Conservation (phyloP, 2,113 vertebrate species). For the Tachycineta bicolor region DNA sequence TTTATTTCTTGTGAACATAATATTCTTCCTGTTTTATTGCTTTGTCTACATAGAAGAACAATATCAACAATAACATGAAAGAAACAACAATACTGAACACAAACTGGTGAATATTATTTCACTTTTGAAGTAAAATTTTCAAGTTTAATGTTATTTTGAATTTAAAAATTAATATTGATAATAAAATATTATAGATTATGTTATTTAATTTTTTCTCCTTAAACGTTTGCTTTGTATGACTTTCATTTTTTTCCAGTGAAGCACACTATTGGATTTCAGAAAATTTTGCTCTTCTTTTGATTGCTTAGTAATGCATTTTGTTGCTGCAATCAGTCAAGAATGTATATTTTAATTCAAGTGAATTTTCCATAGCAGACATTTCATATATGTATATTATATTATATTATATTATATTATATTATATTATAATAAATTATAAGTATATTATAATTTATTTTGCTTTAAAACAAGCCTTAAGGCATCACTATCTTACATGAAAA, state of each 20-base stretch:
- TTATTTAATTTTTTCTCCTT: background rate
- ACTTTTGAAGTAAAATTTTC: background rate
- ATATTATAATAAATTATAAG: no score
- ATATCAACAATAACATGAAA: background rate
- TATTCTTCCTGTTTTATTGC: background rate
- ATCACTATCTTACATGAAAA: background rate
- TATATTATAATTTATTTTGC: no score
- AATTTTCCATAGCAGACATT: background rate
- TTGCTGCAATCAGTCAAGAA: background rate
- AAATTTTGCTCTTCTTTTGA: background rate
- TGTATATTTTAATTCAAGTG: background rate
- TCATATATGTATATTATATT: background rate
- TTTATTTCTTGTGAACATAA: background rate
- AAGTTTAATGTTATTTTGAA: background rate
- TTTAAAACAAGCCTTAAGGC: background rate
- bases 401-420: no score
- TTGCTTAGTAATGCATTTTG: background rate
- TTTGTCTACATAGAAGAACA: background rate
- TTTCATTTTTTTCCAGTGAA: background rate
- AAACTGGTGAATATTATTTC: background rate
- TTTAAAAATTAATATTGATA: background rate
- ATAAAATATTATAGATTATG: background rate
- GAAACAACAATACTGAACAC: background rate
- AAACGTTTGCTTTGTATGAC: background rate
- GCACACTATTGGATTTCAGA: background rate